Percentiles rank a stretch among this genome's conserved stretches.
phyloP scores from a whole-genome alignment of 2,113 vertebrate species.

The Sprattus sprattus region DNA sequence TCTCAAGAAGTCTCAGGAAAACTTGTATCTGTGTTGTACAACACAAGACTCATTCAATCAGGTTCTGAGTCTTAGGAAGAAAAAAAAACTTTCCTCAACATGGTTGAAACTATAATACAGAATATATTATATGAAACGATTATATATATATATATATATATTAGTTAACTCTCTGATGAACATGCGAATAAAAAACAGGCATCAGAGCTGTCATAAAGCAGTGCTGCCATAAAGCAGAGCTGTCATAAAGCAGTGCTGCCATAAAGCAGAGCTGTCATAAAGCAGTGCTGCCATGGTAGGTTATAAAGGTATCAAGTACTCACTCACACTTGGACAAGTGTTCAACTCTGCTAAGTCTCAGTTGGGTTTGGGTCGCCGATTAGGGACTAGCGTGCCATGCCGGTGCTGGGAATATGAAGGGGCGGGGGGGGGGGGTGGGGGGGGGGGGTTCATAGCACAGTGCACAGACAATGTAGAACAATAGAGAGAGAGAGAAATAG shows the following conservation, averaged over 20 bases:
- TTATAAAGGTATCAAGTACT: conserved; percentile 44
- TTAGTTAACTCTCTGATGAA: conserved; percentile 37
- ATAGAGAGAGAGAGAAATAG: conserved; percentile 41
- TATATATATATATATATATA: neutral
- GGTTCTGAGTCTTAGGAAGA: neutral
- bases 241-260: conserved; percentile 44
- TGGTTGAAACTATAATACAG: conserved; percentile 6
- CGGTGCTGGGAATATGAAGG: conserved; percentile 54
- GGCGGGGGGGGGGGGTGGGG: conserved; percentile 33
- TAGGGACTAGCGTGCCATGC: conserved; percentile 54
- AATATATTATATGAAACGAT: conserved; percentile 10
- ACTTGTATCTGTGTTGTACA: neutral
- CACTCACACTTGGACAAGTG: conserved; percentile 49
- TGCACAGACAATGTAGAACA: conserved; percentile 64
- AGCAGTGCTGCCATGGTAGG: conserved; percentile 51
- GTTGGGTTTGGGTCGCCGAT: conserved; percentile 50
- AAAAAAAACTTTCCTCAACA: neutral
- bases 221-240: conserved; percentile 52
- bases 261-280: conserved; percentile 47
- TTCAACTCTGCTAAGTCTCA: conserved; percentile 53
- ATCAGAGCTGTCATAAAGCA: conserved; percentile 47
- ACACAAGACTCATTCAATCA: neutral
- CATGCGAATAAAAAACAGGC: conserved; percentile 39
- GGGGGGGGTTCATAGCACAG: conserved; percentile 62
- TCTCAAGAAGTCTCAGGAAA: conserved; percentile 2